Percentiles rank a stretch among this genome's conserved stretches.
Conservation (phyloP, 2,888 invertebrate species). For the Pollenia labialis region DNA sequence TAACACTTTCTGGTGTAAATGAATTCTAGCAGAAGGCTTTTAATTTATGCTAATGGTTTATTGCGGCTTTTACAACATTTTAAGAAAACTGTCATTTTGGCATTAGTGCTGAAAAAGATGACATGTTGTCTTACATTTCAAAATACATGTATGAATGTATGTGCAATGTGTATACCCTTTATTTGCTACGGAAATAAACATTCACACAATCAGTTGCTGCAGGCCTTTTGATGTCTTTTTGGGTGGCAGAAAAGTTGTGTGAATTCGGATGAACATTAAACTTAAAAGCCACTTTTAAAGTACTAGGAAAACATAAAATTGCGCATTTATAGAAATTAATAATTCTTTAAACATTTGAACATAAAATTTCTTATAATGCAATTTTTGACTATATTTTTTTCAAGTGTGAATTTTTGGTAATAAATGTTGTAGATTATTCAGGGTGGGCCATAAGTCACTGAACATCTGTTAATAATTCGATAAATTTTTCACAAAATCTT, state of each 20-base stretch:
- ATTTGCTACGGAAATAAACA: not conserved
- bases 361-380: too few relatives aligned
- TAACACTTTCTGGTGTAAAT: constrained; percentile 55
- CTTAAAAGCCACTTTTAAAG: not conserved
- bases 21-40: constrained; percentile 29
- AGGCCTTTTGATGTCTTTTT: constrained; percentile 10
- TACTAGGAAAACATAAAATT: too few relatives aligned
- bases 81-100: constrained; percentile 41
- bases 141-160: not conserved
- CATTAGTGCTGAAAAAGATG: constrained; percentile 8
- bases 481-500: too few relatives aligned
- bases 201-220: not conserved
- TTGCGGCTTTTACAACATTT: constrained; percentile 45
- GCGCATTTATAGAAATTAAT: too few relatives aligned
- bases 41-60: constrained; percentile 63
- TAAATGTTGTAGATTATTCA: too few relatives aligned
- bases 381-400: too few relatives aligned
- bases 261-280: not conserved
- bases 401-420: too few relatives aligned
- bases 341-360: too few relatives aligned
- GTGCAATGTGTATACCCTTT: not conserved
- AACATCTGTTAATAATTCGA: too few relatives aligned
- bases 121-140: constrained; percentile 18
- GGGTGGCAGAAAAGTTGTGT: constrained; percentile 5
- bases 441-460: too few relatives aligned